phyloP scores from a whole-genome alignment of 2,113 vertebrate species.

The Etheostoma spectabile region DNA sequence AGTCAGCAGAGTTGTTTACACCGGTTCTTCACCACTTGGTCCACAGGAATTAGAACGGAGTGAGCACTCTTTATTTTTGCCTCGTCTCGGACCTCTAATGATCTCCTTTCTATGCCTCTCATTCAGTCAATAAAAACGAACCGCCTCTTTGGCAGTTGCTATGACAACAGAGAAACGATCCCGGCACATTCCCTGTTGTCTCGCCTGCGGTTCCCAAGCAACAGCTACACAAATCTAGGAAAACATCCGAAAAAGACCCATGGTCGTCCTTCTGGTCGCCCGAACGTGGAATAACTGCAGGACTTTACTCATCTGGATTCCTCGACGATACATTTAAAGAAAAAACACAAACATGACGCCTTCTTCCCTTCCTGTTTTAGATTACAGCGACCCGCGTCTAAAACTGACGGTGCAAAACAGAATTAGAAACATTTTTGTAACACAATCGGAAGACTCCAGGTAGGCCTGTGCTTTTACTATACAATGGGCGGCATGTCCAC shows the following conservation, averaged over 20 bases:
- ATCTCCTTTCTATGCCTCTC: conserved; percentile 28
- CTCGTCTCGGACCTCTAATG: not conserved
- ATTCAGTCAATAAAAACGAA: conserved; percentile 37
- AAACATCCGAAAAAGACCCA: conserved; percentile 61
- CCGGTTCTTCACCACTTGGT: not conserved
- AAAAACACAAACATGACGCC: conserved; percentile 61
- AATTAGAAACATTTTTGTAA: conserved; percentile 83
- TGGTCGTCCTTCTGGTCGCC: conserved; percentile 21
- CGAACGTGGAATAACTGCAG: conserved; percentile 40
- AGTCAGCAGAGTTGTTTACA: not conserved
- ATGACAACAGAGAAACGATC: conserved; percentile 71
- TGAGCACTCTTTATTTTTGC: conserved; percentile 11
- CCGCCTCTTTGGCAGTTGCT: conserved; percentile 62
- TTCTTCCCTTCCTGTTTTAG: conserved; percentile 50
- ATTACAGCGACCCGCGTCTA: conserved; percentile 63
- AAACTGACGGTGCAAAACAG: conserved; percentile 76
- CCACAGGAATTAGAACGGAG: no score
- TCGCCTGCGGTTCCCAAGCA: conserved; percentile 65
- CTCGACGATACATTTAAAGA: not conserved
- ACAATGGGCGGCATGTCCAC: not conserved
- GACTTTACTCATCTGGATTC: conserved; percentile 13
- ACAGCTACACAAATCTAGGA: conserved; percentile 71
- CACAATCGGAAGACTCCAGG: conserved; percentile 80
- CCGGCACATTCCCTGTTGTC: conserved; percentile 58
- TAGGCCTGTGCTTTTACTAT: conserved; percentile 37